These are phyloP conservation scores for Trogon surrucura DNA, from an alignment of 2,113 vertebrate species.

Conservation along the genomic window DNA sequence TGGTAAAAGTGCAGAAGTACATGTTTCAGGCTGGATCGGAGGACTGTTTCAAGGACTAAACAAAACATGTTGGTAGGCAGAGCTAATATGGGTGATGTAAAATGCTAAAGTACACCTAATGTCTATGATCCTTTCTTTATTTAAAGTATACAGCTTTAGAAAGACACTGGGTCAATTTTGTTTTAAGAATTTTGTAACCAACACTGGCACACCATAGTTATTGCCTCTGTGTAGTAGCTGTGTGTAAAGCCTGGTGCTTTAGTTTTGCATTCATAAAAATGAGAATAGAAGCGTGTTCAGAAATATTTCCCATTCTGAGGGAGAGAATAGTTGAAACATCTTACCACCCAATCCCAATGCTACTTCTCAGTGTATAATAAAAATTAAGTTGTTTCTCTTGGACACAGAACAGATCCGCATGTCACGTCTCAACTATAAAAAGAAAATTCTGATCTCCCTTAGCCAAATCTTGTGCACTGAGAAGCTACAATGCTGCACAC, in stretches of 20 bases:
- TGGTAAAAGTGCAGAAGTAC: neutral
- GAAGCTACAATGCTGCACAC: neutral
- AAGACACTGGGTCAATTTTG: neutral
- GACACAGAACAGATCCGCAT: neutral
- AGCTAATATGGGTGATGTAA: neutral
- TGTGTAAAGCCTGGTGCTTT: neutral
- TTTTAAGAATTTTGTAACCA: neutral
- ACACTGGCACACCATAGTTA: neutral
- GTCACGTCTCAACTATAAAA: neutral
- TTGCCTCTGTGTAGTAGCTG: neutral
- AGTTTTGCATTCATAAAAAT: neutral
- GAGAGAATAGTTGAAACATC: neutral
- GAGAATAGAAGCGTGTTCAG: neutral
- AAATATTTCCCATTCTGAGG: neutral
- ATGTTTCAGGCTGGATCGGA: neutral
- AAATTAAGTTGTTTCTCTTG: neutral
- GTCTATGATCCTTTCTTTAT: neutral
- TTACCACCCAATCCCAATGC: neutral
- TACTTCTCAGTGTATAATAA: neutral
- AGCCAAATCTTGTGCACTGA: neutral
- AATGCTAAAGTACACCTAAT: neutral
- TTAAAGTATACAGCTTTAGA: neutral
- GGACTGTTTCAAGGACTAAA: neutral
- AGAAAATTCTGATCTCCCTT: neutral
- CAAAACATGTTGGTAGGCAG: neutral